Evolutionary conservation across 2,797 vertebrate genomes (phyloP), one percentile per base, ranked within the genome.

Genomic region (Botia kubotai): DNA sequence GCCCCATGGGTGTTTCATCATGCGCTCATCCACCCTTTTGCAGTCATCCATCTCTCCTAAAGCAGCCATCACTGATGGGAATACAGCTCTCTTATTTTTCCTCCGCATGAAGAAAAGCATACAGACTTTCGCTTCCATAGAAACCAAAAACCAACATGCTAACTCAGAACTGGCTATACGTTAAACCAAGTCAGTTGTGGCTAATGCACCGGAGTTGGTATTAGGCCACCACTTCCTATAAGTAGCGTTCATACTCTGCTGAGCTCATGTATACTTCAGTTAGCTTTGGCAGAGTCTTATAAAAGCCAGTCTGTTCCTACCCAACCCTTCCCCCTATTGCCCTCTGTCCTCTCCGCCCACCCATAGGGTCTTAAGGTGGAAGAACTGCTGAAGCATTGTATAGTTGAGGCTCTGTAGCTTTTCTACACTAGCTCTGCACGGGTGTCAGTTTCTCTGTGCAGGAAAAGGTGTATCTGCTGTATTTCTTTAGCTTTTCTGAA

Each of bases 191-290:
- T 52, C 65, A 69, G 43, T 39, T 66, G 55, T 43, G 50, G 26
- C 55, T 70, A 77, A 65, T 53, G 72, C 46, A 57, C 58, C 43
- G 10, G 11, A 39, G 68, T 57, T 50, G 71, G 29, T 86, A 83
- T 87, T 85, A 88, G 83, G 60, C 79, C 81, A 71, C 80, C 83
- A 71, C 63, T 52, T 80, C 75, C 87, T 86, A 60, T 75, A 83
- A 55, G 80, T 81, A 86, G 86, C 85, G 87, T 88, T 90, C 89
- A 63, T 81, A 88, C 86, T 84, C 62, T 86, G 86, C 82, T 79
- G 87, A 89, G 85, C 86, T 91, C 83, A 82, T 91, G 87, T 91
- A 88, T 92, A 91, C 91, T 93, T 91, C 87, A 89, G 87, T 88
- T 89, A 85, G 88, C 87, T 89, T 87, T 86, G 85, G 87, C 87